These are phyloP conservation scores for Pteronotus mesoamericanus DNA, from an alignment of 2,797 vertebrate genomes.

Conservation along the genomic window DNA sequence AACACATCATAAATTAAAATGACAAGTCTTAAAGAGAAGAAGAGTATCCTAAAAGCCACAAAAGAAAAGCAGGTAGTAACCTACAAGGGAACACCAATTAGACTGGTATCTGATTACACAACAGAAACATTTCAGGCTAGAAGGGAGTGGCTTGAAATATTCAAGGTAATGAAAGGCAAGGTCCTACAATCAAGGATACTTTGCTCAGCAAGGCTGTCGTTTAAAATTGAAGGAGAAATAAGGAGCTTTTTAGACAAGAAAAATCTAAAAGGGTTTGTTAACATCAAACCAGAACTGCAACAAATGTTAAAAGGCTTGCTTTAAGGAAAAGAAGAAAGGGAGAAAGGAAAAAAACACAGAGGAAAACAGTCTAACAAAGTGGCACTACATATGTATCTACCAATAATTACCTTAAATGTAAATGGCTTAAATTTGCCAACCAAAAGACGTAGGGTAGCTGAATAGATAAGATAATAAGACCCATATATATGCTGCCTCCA, in stretches of 20 bases:
- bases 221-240: neutral
- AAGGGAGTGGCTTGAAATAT: neutral
- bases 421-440: neutral
- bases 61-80: neutral
- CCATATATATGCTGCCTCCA: neutral
- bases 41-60: neutral
- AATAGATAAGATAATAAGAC: neutral
- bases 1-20: neutral
- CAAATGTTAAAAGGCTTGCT: neutral
- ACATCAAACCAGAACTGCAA: neutral
- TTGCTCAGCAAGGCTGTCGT: neutral
- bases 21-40: neutral
- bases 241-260: neutral
- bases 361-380: neutral
- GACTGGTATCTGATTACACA: neutral
- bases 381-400: neutral
- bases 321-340: neutral
- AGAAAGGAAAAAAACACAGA: neutral
- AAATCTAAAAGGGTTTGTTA: neutral
- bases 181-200: neutral
- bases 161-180: neutral
- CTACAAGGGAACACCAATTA: neutral
- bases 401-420: neutral
- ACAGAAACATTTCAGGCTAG: neutral
- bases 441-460: neutral